phyloP scores from a whole-genome alignment of 2,888 invertebrate genomes.

The Drosophila testacea region DNA sequence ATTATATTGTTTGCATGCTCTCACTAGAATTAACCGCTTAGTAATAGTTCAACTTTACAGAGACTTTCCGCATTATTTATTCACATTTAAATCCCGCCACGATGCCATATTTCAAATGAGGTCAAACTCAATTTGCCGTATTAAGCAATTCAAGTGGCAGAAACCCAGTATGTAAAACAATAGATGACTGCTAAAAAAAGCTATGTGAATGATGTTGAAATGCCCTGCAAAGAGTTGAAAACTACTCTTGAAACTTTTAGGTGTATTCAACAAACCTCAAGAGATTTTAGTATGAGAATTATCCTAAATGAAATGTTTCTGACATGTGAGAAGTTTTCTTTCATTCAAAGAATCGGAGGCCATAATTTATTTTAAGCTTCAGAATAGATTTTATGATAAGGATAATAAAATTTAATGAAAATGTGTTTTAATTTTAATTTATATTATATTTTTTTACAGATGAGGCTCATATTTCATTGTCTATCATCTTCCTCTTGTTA shows the following conservation, averaged over 20 bases:
- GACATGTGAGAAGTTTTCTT: too few species aligned
- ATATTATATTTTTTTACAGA: too few species aligned
- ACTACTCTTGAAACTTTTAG: too few species aligned
- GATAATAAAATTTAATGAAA: too few species aligned
- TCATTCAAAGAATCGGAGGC: too few species aligned
- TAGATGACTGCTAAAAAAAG: neutral
- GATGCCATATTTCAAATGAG: slow-evolving; percentile 4
- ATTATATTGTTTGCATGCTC: slow-evolving; percentile 59
- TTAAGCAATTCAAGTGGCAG: slow-evolving; percentile 42
- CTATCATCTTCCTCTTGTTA: neutral
- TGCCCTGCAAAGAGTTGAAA: slow-evolving; percentile 7
- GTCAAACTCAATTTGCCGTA: slow-evolving; percentile 45
- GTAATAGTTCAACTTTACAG: slow-evolving; percentile 5
- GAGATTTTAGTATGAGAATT: neutral
- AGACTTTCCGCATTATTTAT: slow-evolving; percentile 31
- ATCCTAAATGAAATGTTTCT: too few species aligned
- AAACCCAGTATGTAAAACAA: slow-evolving; percentile 28
- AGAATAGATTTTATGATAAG: too few species aligned
- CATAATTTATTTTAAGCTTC: too few species aligned
- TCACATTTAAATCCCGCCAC: slow-evolving; percentile 11
- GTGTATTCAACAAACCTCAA: neutral
- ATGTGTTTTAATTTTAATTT: too few species aligned
- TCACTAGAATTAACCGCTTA: slow-evolving; percentile 39
- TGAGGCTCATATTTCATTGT: too few species aligned
- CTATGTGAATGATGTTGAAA: neutral